These are phyloP conservation scores for Diglossa cyanea DNA, from an alignment of 2,797 vertebrate genomes.

Conservation along the genomic window DNA sequence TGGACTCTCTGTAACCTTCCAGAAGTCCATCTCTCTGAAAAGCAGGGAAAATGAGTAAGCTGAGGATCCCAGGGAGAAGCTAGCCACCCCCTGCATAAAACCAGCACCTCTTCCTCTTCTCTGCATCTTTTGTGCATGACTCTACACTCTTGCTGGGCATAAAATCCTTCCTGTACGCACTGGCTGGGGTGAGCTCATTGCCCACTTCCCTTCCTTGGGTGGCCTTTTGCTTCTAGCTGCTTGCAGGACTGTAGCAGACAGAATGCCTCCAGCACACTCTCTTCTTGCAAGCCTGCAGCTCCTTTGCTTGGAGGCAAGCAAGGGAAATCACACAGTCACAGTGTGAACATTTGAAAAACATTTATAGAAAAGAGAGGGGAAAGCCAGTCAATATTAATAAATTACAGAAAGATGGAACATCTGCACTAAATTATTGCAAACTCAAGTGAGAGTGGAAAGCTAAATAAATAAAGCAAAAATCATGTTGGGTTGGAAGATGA, in stretches of 20 bases:
- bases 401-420: conserved; percentile 52
- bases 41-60: not conserved
- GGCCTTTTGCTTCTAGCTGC: not conserved
- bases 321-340: not conserved
- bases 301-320: not conserved
- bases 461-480: conserved; percentile 55
- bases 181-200: not conserved
- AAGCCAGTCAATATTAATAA: conserved; percentile 49
- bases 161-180: not conserved
- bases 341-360: conserved; percentile 38
- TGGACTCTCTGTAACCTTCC: not conserved
- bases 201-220: not conserved
- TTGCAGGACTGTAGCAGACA: not conserved
- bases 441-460: conserved; percentile 60
- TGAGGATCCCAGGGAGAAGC: not conserved
- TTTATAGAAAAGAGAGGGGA: conserved; percentile 10
- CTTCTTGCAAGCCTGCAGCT: not conserved
- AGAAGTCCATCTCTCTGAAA: not conserved
- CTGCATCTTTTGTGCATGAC: not conserved
- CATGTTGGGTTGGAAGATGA: conserved; percentile 22
- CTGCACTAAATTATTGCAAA: conserved; percentile 43
- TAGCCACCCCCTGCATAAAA: not conserved
- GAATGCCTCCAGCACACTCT: not conserved
- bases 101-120: not conserved
- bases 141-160: not conserved